Percentiles rank a stretch among this genome's conserved stretches.
phyloP scores from a whole-genome alignment of 2,888 invertebrate species.

The Leucophenga maculata region DNA sequence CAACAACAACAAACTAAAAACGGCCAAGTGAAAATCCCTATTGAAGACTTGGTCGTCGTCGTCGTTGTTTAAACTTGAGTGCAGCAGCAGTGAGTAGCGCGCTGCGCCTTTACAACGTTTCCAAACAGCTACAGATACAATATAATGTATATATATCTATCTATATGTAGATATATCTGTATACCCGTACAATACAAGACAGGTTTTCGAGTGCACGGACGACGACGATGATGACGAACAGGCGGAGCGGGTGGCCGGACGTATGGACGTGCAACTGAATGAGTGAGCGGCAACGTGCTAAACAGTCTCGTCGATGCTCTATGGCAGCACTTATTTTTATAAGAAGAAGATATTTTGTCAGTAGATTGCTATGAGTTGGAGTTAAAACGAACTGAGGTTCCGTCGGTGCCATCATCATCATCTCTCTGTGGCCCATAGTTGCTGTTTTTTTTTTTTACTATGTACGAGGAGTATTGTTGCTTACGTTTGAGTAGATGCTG shows the following conservation, averaged over 20 bases:
- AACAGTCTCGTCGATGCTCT: constrained; percentile 6
- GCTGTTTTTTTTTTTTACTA: not conserved
- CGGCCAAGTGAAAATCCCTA: constrained; percentile 18
- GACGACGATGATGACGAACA: too few species aligned
- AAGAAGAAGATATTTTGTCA: constrained; percentile 17
- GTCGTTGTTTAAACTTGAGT: not conserved
- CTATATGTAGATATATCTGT: not conserved
- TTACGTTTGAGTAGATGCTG: constrained; percentile 8
- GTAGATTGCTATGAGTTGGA: constrained; percentile 7
- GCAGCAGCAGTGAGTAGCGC: not conserved
- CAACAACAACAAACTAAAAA: constrained; percentile 9
- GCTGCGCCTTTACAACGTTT: not conserved
- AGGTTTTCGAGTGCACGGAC: constrained; percentile 11
- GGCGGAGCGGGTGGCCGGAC: not conserved
- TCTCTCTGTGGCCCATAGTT: not conserved
- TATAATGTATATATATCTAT: not conserved
- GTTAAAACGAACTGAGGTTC: not conserved
- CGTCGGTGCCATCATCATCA: constrained; percentile 6
- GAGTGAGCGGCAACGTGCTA: constrained; percentile 14
- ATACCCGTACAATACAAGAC: not conserved
- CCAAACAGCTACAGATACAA: not conserved
- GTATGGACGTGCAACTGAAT: not conserved
- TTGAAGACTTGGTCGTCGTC: not conserved
- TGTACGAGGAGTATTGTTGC: not conserved
- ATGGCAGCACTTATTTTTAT: constrained; percentile 13